Percentiles rank a stretch among this genome's conserved stretches.
Evolutionary conservation across 1,140 invertebrate genomes (phyloP).

Genomic region (Agraylea sexmaculata): DNA sequence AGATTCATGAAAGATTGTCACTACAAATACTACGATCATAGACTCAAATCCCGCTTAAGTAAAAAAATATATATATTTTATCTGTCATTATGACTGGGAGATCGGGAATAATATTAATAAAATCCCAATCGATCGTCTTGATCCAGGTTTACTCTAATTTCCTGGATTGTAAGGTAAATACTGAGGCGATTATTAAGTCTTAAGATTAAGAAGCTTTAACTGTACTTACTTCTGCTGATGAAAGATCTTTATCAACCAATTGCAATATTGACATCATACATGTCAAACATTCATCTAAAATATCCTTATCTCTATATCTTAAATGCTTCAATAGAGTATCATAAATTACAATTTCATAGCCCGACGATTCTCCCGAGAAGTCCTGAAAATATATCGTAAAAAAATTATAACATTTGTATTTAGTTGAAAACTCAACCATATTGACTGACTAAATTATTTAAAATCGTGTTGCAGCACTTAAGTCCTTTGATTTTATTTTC

Average conservation of each 20-base stretch:
- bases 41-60: too few species aligned
- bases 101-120: too few species aligned
- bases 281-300: slow-evolving; percentile 9
- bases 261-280: slow-evolving; percentile 15
- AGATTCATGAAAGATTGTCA: too few species aligned
- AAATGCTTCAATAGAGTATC: slow-evolving; percentile 13
- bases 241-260: neutral
- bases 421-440: neutral
- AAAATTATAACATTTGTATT: slow-evolving; percentile 2
- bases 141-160: too few species aligned
- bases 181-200: too few species aligned
- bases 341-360: slow-evolving; percentile 18
- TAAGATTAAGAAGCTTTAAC: too few species aligned
- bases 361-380: slow-evolving; percentile 6
- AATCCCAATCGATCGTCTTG: too few species aligned
- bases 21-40: too few species aligned
- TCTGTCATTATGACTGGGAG: too few species aligned
- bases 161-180: too few species aligned
- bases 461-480: slow-evolving; percentile 15
- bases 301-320: slow-evolving; percentile 7
- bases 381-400: slow-evolving; percentile 5
- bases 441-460: slow-evolving; percentile 15
- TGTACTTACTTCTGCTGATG: slow-evolving; percentile 2
- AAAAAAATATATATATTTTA: too few species aligned
- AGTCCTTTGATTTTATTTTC: slow-evolving; percentile 17